These are phyloP conservation scores for Xanthia togata DNA, from an alignment of 2,888 invertebrate species.

Conservation along the genomic window DNA sequence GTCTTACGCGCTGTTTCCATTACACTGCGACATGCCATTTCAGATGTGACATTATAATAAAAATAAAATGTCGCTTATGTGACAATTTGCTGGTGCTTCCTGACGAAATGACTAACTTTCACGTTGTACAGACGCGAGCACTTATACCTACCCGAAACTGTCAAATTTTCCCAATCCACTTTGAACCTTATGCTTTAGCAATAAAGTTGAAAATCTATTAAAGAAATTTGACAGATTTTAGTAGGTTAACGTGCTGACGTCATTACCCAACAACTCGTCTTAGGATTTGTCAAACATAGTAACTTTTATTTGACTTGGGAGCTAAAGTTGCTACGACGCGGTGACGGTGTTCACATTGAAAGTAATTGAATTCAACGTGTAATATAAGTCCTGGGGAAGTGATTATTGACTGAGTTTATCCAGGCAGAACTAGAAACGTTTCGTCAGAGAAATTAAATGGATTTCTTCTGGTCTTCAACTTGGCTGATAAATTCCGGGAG, in stretches of 20 bases:
- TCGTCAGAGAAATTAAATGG: not conserved
- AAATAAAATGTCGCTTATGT: slow-evolving; percentile 70
- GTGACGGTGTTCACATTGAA: slow-evolving; percentile 16
- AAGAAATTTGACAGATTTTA: too few species aligned
- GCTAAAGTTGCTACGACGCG: slow-evolving; percentile 8
- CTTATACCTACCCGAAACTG: too few species aligned
- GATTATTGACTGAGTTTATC: slow-evolving; percentile 20
- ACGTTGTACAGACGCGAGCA: too few species aligned
- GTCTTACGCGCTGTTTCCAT: slow-evolving; percentile 73
- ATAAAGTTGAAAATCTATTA: too few species aligned
- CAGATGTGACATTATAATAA: slow-evolving; percentile 72
- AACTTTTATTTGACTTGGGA: slow-evolving; percentile 48
- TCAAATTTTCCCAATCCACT: too few species aligned
- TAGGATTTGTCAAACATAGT: slow-evolving; percentile 32
- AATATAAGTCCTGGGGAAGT: not conserved
- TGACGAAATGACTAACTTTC: slow-evolving; percentile 52
- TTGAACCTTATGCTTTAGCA: too few species aligned
- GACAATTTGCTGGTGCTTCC: slow-evolving; percentile 69
- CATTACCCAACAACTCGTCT: slow-evolving; percentile 25
- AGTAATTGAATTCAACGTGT: slow-evolving; percentile 22
- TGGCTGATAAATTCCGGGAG: not conserved
- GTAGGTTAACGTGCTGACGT: too few species aligned
- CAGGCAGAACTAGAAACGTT: slow-evolving; percentile 1
- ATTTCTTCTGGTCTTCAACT: not conserved
- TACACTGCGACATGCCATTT: slow-evolving; percentile 73